These are phyloP conservation scores for Gambusia holbrooki DNA, from an alignment of 2,113 vertebrate genomes.

Conservation along the genomic window DNA sequence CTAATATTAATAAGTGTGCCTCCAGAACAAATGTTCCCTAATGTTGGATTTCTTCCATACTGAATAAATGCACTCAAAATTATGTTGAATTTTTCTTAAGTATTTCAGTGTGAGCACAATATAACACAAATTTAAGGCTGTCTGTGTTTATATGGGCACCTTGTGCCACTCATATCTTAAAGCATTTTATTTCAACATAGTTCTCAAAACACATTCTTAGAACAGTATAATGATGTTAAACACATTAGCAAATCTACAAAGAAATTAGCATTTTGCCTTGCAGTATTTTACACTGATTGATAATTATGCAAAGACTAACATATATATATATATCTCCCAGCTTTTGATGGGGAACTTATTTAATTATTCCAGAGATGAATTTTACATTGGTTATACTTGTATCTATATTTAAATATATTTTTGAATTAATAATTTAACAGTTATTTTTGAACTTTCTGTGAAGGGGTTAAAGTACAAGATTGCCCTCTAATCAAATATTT, in stretches of 20 bases:
- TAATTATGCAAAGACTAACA: too few relatives aligned
- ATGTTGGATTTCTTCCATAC: not conserved
- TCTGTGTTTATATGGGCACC: not conserved
- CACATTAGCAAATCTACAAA: not conserved
- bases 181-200: not conserved
- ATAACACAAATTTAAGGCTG: not conserved
- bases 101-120: not conserved
- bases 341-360: too few relatives aligned
- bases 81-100: not conserved
- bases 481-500: not conserved
- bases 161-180: not conserved
- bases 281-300: too few relatives aligned
- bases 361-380: too few relatives aligned
- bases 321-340: too few relatives aligned
- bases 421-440: not conserved
- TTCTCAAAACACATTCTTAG: not conserved
- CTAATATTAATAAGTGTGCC: too few relatives aligned
- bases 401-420: too few relatives aligned
- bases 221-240: not conserved
- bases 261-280: not conserved
- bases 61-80: not conserved
- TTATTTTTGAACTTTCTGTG: not conserved
- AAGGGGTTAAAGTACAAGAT: not conserved
- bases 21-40: not conserved
- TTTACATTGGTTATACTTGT: too few relatives aligned